Evolutionary conservation across 2,797 vertebrate genomes (phyloP).

Genomic region (Trachops cirrhosus): DNA sequence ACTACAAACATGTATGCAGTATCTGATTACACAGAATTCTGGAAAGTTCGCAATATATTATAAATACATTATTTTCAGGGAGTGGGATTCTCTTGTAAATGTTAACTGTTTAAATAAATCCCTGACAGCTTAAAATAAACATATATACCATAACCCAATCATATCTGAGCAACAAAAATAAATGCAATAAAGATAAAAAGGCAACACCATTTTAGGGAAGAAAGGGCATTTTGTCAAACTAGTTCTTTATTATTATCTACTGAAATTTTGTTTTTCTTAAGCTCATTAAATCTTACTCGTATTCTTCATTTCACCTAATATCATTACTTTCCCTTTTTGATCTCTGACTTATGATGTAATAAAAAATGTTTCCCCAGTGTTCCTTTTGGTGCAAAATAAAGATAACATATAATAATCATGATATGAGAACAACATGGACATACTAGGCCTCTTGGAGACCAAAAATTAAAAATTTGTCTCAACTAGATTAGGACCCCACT

Average conservation of each 20-base stretch:
- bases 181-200: not conserved
- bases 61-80: not conserved
- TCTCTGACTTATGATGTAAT: not conserved
- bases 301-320: not conserved
- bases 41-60: not conserved
- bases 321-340: not conserved
- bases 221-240: not conserved
- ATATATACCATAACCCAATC: not conserved
- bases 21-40: not conserved
- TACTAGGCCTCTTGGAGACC: not conserved
- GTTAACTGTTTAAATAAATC: not conserved
- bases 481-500: not conserved
- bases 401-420: not conserved
- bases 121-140: not conserved
- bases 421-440: not conserved
- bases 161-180: not conserved
- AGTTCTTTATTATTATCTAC: not conserved
- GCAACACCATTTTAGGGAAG: not conserved
- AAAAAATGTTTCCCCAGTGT: not conserved
- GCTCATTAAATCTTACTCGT: not conserved
- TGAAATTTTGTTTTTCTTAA: not conserved
- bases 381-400: not conserved
- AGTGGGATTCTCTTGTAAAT: not conserved
- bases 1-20: not conserved
- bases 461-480: not conserved